phyloP scores from a whole-genome alignment of 2,113 vertebrate genomes.

The Dicentrarchus labrax region DNA sequence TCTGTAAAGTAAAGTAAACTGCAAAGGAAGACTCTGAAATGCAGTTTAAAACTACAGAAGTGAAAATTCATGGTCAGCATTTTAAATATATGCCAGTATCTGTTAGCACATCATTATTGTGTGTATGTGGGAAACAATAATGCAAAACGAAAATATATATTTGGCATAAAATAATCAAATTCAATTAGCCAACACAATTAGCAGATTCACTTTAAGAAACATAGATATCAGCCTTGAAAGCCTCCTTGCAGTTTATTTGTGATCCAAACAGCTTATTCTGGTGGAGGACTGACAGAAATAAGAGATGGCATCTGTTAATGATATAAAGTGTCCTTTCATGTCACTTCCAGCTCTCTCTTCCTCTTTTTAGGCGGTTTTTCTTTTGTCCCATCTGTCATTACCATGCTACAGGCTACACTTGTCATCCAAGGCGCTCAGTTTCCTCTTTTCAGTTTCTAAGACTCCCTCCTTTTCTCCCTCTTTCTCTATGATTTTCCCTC shows the following conservation, averaged over 20 bases:
- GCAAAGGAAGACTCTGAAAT: no score
- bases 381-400: conserved; percentile 69
- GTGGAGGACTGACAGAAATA: conserved; percentile 38
- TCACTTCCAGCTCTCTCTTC: conserved; percentile 61
- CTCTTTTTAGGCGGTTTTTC: conserved; percentile 41
- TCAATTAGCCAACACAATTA: neutral
- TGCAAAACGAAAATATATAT: neutral
- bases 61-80: neutral
- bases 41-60: neutral
- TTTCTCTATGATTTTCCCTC: neutral
- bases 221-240: neutral
- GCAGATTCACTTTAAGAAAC: neutral
- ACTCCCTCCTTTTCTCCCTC: neutral
- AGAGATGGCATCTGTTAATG: conserved; percentile 65
- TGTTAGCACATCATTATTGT: neutral
- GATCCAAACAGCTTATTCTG: conserved; percentile 9
- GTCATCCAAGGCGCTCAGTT: conserved; percentile 44
- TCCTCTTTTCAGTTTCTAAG: conserved; percentile 45
- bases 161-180: neutral
- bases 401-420: conserved; percentile 46
- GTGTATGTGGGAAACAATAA: neutral
- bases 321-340: conserved; percentile 68
- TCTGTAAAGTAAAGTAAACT: no score
- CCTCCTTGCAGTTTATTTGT: neutral
- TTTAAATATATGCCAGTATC: neutral